Evolutionary conservation across 2,113 vertebrate species (phyloP).

Genomic region (Petromus typicus): DNA sequence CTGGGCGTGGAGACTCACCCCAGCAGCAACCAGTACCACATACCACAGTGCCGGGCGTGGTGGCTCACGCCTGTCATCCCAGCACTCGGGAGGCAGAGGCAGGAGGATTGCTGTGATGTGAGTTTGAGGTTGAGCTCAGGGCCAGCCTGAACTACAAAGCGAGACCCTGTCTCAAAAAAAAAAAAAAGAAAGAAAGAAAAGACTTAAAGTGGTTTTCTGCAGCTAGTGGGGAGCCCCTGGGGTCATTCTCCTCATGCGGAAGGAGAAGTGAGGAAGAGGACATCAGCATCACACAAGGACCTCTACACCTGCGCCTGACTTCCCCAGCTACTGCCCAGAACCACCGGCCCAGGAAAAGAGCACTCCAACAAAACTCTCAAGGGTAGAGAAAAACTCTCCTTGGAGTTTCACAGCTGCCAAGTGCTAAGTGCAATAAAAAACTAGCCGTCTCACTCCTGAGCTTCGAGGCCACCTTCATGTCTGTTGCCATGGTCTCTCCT

Average conservation of each 20-base stretch:
- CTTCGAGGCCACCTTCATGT: background rate
- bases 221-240: background rate
- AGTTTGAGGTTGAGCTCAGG: too few species aligned
- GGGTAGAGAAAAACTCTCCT: constrained; percentile 18
- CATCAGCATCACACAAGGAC: background rate
- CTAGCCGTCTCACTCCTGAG: background rate
- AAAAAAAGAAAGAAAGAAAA: too few species aligned
- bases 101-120: too few species aligned
- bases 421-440: background rate
- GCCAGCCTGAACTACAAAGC: too few species aligned
- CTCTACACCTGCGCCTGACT: background rate
- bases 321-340: background rate
- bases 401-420: constrained; percentile 7
- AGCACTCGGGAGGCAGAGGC: too few species aligned
- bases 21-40: too few species aligned
- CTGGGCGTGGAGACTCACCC: too few species aligned
- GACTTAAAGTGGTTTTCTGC: background rate
- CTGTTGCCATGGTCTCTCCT: background rate
- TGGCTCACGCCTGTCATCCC: too few species aligned
- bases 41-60: too few species aligned
- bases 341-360: background rate
- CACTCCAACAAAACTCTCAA: background rate
- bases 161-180: too few species aligned
- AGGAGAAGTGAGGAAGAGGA: background rate
- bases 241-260: background rate